phyloP scores from a whole-genome alignment of 30 jellyfish, hydroid and myxozoan genomes.

The Aurelia aurita region DNA sequence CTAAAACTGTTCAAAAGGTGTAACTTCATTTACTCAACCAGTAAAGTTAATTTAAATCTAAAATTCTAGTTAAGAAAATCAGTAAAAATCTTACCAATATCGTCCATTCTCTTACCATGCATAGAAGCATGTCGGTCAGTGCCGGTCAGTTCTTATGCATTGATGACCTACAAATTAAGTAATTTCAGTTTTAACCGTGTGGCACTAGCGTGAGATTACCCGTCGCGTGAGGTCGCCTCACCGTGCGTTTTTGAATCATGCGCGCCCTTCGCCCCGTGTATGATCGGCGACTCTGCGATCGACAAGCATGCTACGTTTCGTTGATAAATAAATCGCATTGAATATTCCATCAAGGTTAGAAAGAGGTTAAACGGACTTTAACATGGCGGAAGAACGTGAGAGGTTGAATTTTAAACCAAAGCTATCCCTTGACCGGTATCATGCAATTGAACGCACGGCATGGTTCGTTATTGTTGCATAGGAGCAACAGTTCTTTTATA shows the following conservation, averaged over 20 bases:
- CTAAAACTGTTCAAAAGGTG: too few relatives aligned
- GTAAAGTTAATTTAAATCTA: too few relatives aligned
- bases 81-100: too few relatives aligned
- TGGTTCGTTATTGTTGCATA: not conserved
- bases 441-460: conserved; percentile 5
- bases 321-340: conserved; percentile 39
- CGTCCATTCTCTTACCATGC: too few relatives aligned
- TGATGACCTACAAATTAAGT: too few relatives aligned
- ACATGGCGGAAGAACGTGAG: conserved; percentile 62
- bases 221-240: conserved; percentile 60
- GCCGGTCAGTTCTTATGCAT: not conserved
- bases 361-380: conserved; percentile 52
- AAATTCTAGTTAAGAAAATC: too few relatives aligned
- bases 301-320: conserved; percentile 60
- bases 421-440: conserved; percentile 5
- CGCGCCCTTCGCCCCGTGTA: conserved; percentile 50
- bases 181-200: conserved; percentile 5
- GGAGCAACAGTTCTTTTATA: not conserved
- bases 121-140: not conserved
- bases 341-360: conserved; percentile 50
- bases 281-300: conserved; percentile 41
- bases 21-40: too few relatives aligned
- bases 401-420: not conserved
- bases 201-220: conserved; percentile 43
- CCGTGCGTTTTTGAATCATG: conserved; percentile 37